phyloP scores from a whole-genome alignment of 2,888 invertebrate genomes.

The Nyleta sp. region DNA sequence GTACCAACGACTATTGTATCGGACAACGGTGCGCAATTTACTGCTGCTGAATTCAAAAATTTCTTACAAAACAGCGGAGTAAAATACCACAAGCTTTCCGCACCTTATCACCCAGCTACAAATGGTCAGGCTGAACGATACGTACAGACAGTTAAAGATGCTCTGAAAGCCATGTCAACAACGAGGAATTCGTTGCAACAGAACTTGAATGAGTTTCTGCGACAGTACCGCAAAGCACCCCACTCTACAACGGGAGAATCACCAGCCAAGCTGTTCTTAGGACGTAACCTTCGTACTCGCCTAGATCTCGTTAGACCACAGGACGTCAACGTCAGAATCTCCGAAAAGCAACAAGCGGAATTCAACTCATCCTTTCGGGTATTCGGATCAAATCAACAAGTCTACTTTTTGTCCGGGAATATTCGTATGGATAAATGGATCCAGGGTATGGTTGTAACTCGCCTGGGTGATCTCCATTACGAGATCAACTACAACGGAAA shows the following conservation, averaged over 20 bases:
- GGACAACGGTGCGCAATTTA: background rate
- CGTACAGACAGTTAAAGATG: background rate
- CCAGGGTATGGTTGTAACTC: background rate
- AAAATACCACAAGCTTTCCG: background rate
- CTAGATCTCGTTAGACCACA: slow-evolving; percentile 56
- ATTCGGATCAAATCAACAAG: slow-evolving; percentile 17
- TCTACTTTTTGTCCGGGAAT: slow-evolving; percentile 49
- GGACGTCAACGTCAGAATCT: slow-evolving; percentile 3
- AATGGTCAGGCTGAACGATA: background rate
- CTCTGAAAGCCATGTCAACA: background rate
- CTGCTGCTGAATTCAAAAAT: background rate
- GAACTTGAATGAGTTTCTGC: background rate
- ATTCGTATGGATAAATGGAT: slow-evolving; percentile 48
- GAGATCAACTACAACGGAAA: background rate
- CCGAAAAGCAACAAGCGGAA: slow-evolving; percentile 8
- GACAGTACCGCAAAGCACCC: background rate
- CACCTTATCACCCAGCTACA: background rate
- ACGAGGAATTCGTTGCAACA: background rate
- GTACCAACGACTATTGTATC: background rate
- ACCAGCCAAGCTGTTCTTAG: slow-evolving; percentile 53
- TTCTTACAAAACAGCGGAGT: background rate
- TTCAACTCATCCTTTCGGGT: slow-evolving; percentile 15
- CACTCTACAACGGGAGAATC: background rate
- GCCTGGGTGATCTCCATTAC: background rate
- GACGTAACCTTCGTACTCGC: slow-evolving; percentile 58